These are phyloP conservation scores for Esperia sulphurella DNA, from an alignment of 2,888 invertebrate genomes.

Conservation along the genomic window DNA sequence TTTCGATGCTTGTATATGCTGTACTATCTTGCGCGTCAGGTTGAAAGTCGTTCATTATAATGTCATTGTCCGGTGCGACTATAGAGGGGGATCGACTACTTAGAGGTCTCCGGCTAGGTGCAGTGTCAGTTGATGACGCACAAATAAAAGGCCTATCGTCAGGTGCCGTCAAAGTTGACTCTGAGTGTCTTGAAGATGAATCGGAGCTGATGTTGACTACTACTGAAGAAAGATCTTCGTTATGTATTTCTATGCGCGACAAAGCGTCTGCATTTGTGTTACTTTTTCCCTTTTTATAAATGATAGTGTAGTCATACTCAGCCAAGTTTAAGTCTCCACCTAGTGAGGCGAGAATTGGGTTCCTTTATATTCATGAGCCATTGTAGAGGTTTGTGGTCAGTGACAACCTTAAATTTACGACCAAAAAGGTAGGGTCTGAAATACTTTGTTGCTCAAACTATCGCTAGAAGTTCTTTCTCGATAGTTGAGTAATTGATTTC, in stretches of 20 bases:
- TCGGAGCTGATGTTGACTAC: too few relatives aligned
- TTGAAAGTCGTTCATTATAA: too few relatives aligned
- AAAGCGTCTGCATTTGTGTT: neutral
- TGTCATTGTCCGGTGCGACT: too few relatives aligned
- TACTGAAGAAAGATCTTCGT: too few relatives aligned
- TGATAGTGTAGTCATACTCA: neutral
- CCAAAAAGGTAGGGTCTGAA: neutral
- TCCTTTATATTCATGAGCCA: neutral
- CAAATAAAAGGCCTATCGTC: too few relatives aligned
- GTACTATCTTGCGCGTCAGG: too few relatives aligned
- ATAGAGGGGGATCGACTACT: too few relatives aligned
- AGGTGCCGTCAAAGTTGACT: too few relatives aligned
- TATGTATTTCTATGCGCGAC: too few relatives aligned
- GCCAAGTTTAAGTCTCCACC: neutral
- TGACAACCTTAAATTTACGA: neutral
- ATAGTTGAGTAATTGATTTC: constrained; percentile 7
- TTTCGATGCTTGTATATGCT: neutral
- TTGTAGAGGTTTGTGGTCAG: neutral
- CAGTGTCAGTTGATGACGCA: neutral
- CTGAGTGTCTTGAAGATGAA: too few relatives aligned
- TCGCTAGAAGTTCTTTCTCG: constrained; percentile 9
- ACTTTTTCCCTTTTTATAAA: neutral
- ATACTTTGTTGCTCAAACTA: too few relatives aligned
- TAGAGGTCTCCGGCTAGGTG: too few relatives aligned
- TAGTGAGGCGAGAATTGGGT: neutral